Evolutionary conservation across 2,888 invertebrate species (phyloP), one percentile per base, ranked within the genome.

Genomic region (Perizoma affinitatum): DNA sequence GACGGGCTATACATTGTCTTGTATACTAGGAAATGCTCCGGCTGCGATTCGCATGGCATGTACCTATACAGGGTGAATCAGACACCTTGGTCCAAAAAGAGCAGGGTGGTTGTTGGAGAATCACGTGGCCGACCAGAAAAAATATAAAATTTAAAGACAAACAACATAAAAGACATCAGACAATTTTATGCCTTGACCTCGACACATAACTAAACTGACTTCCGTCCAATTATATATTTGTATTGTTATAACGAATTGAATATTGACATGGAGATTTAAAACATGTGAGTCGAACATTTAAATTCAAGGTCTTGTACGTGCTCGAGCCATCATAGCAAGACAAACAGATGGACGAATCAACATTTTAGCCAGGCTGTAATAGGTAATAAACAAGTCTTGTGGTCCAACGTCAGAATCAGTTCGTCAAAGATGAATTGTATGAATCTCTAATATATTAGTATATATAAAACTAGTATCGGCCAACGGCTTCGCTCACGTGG

Each of bases 101-200:
- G 22, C 22, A 22, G 22, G 22, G 22, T 22, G 3, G 3, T 22
- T 3, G 22, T 38, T 38, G 38, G 38, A 4, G 38, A 38, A 38
- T 3, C 38, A 4, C 7, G 6, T 38, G 6, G 6, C 6, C 38
- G 38, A 38, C 5, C 7, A 6, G 38, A 22, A n/a, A n/a, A n/a
- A n/a, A n/a, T n/a, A n/a, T n/a, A n/a, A n/a, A n/a, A n/a, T n/a
- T n/a, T 22, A 22, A 47, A 58, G 36, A 36, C 43, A 46, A 52
- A 43, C 42, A 41, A 11, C 11, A 52, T 47, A 65, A 50, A 42
- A 53, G 47, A 57, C 65, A 70, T 69, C 70, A 61, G 47, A 67
- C 72, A 71, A 71, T 70, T 64, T 59, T 52, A 66, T 68, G 68
- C 63, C 47, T 59, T 66, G 76, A 73, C 76, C 78, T 77, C 76